phyloP scores from a whole-genome alignment of 2,113 vertebrate genomes.

The Campylomormyrus tamandua region DNA sequence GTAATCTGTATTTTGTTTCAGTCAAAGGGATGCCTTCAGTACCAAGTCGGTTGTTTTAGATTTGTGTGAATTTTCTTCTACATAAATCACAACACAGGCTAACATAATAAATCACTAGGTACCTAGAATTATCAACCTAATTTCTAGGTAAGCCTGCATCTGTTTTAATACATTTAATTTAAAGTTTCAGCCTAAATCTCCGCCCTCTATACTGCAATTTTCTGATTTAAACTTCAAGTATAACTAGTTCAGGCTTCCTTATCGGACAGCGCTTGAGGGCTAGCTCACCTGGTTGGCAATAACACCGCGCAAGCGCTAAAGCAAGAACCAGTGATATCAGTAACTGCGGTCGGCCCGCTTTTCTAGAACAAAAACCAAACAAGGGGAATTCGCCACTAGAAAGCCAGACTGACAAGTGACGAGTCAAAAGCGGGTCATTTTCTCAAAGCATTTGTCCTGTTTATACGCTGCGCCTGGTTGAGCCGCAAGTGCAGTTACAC shows the following conservation, averaged over 20 bases:
- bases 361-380: background rate
- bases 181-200: background rate
- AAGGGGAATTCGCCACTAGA: background rate
- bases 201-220: background rate
- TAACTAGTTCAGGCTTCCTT: background rate
- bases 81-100: background rate
- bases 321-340: background rate
- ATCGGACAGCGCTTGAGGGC: background rate
- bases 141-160: background rate
- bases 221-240: background rate
- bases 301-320: background rate
- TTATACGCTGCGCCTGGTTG: background rate
- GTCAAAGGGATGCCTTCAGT: background rate
- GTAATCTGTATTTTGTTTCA: background rate
- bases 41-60: background rate
- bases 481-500: background rate
- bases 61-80: background rate
- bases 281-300: background rate
- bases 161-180: background rate
- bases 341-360: background rate
- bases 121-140: background rate
- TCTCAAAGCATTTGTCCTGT: background rate
- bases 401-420: background rate
- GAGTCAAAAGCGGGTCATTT: background rate
- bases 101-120: background rate